These are phyloP conservation scores for Glaucidium brasilianum DNA, from an alignment of 2,113 vertebrate genomes.

Conservation along the genomic window DNA sequence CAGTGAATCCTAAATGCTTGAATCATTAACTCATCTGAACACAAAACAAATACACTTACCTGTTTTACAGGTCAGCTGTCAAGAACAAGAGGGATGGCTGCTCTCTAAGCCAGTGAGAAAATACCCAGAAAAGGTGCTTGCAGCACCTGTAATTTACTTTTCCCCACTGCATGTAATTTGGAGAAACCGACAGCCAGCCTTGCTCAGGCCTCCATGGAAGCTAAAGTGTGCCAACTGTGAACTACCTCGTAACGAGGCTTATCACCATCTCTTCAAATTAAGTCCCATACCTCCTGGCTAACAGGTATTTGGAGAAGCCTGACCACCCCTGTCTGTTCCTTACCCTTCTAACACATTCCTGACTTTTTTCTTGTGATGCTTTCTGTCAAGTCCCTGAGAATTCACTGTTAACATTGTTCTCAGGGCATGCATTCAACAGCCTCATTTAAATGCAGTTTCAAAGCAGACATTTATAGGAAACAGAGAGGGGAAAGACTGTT, in stretches of 20 bases:
- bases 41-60: not conserved
- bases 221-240: not conserved
- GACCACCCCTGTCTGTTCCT: not conserved
- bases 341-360: not conserved
- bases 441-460: not conserved
- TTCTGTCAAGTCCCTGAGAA: not conserved
- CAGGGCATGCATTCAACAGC: not conserved
- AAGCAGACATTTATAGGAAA: not conserved
- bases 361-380: not conserved
- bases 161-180: not conserved
- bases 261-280: not conserved
- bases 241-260: not conserved
- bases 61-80: not conserved
- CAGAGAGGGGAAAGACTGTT: not conserved
- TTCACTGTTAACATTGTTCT: not conserved
- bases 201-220: not conserved
- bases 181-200: not conserved
- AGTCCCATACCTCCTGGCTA: not conserved
- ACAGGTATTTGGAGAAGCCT: not conserved
- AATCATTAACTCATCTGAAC: not conserved
- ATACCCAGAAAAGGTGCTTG: not conserved
- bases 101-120: not conserved
- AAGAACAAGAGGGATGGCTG: not conserved
- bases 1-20: not conserved
- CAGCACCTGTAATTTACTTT: not conserved